These are phyloP conservation scores for Apamea anceps DNA, from an alignment of 2,888 invertebrate genomes.

Conservation along the genomic window DNA sequence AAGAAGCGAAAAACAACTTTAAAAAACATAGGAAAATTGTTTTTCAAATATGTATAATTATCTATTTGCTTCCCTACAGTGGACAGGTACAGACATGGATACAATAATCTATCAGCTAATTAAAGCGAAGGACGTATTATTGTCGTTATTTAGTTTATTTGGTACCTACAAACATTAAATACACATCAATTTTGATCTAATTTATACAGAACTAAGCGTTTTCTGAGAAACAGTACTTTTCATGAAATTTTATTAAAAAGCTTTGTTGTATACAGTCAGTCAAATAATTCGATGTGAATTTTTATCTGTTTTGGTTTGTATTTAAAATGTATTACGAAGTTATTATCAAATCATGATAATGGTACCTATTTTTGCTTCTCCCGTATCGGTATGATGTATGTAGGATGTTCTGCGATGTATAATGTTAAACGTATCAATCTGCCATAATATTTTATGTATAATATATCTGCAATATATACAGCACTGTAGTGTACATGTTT, in stretches of 20 bases:
- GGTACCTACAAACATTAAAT: constrained; percentile 74
- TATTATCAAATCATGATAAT: neutral
- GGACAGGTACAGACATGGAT: constrained; percentile 71
- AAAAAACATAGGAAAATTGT: neutral
- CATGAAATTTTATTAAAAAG: constrained; percentile 19
- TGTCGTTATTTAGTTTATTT: constrained; percentile 84
- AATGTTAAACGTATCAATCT: neutral
- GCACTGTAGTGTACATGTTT: constrained; percentile 16
- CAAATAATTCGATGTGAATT: neutral
- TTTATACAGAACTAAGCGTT: constrained; percentile 49
- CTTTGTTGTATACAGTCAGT: constrained; percentile 21
- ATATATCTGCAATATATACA: constrained; percentile 32
- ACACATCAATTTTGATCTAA: constrained; percentile 61
- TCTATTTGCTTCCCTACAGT: constrained; percentile 70
- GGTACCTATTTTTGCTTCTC: neutral
- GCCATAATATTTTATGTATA: neutral
- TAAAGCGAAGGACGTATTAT: constrained; percentile 90
- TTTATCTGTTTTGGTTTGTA: neutral
- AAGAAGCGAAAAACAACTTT: neutral
- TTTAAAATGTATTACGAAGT: neutral
- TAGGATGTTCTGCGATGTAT: neutral
- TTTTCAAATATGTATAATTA: constrained; percentile 10
- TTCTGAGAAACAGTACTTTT: constrained; percentile 8
- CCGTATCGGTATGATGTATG: neutral
- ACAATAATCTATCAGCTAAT: constrained; percentile 81